Conservation (phyloP, 92 coral and sea anemone genomes). For the Phenganax marumi region DNA sequence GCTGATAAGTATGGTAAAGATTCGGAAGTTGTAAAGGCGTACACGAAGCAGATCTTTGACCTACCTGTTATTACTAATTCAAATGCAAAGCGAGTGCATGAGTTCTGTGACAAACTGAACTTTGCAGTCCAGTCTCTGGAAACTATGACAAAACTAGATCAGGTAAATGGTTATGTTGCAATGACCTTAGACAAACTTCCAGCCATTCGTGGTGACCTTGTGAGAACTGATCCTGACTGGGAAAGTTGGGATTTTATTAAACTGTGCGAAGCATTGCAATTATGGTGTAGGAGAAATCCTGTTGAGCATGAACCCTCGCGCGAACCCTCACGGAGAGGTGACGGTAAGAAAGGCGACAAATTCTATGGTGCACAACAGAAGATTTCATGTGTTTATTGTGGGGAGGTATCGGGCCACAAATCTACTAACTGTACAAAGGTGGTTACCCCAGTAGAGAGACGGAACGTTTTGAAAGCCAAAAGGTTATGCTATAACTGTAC, state of each 20-base stretch:
- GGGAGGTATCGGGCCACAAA: not conserved
- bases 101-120: not conserved
- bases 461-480: not conserved
- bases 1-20: constrained; percentile 42
- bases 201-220: constrained; percentile 9
- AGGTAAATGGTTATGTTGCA: not conserved
- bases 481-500: constrained; percentile 10
- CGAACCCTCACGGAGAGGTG: not conserved
- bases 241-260: constrained; percentile 11
- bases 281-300: constrained; percentile 12
- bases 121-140: constrained; percentile 12
- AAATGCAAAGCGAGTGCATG: not conserved
- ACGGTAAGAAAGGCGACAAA: not conserved
- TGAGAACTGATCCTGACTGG: constrained; percentile 11
- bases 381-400: constrained; percentile 11
- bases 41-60: constrained; percentile 24
- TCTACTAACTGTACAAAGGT: not conserved
- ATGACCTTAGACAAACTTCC: constrained; percentile 6
- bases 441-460: not conserved
- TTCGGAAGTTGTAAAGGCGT: constrained; percentile 42
- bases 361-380: not conserved
- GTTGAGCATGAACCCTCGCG: not conserved
- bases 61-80: not conserved
- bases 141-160: not conserved
- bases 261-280: not conserved